Evolutionary conservation across 1,140 invertebrate genomes (phyloP), one percentile per base, ranked within the genome.

Genomic region (Solenopsis fugax): DNA sequence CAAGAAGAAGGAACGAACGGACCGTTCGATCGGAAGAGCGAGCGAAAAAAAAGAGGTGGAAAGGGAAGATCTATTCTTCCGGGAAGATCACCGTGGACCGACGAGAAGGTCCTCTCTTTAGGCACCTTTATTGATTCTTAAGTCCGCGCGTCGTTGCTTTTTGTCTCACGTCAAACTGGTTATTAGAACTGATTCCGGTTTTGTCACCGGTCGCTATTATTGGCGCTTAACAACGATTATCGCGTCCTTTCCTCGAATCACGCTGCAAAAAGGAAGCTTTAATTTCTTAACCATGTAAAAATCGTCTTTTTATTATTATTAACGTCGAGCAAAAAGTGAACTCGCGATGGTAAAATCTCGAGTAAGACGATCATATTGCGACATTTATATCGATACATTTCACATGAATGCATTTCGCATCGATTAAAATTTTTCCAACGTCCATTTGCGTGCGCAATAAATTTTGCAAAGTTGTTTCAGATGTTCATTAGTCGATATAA

Each of bases 121-220:
- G 88, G 67, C n/a, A 48, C 37, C 82, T 73, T 60, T 80, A 81
- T 89, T 88, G 69, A 86, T 88, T 88, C 87, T 88, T 71, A 80
- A 89, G 82, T 71, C 34, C 54, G 29, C 29, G 29, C 29, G 50
- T 69, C 75, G 24, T 50, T 18, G 52, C 24, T 86, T 89, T 89
- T 89, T 88, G 54, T 71, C 62, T 29, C 56, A 41, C 10, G n/a
- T 76, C 48, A 73, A 76, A 89, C 87, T 86, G 87, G 82, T 89
- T 89, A 86, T 88, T 89, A 89, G 34, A 89, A 89, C 82, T 89
- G 84, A 60, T 89, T 86, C 87, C 82, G 82, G 73, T 76, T 88
- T 88, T 76, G 69, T 89, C 87, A 75, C 80, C 82, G 69, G 34
- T 29, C 52, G 73, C 45, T 86, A 81, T 82, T 72, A 82, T 82